phyloP scores from a whole-genome alignment of 2,888 invertebrate genomes.

The Morinoia aosen region DNA sequence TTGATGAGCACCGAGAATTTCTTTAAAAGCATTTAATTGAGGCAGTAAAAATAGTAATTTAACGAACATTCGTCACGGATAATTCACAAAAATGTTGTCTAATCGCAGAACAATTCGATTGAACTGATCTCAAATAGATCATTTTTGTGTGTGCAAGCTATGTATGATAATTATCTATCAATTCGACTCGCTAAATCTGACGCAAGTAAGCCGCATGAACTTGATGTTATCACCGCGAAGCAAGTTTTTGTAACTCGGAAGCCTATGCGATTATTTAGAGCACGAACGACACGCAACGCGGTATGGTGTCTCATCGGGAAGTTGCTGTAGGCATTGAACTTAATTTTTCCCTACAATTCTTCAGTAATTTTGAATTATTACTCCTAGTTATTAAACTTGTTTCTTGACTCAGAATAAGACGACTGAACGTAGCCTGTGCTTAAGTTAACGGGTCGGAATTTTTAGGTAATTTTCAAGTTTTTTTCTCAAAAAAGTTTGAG shows the following conservation, averaged over 20 bases:
- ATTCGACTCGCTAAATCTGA: not conserved
- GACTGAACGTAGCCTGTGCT: no score
- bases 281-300: not conserved
- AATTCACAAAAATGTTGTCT: not conserved
- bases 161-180: not conserved
- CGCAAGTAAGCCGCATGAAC: not conserved
- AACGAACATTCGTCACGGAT: not conserved
- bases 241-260: not conserved
- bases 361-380: no score
- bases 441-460: no score
- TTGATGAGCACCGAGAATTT: not conserved
- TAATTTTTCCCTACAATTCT: no score
- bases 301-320: not conserved
- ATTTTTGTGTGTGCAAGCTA: not conserved
- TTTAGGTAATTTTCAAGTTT: no score
- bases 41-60: not conserved
- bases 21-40: not conserved
- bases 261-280: not conserved
- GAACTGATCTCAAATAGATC: not conserved
- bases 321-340: not conserved
- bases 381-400: no score
- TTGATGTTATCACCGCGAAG: not conserved
- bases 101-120: not conserved
- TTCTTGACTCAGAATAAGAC: no score
- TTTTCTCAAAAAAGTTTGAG: no score